Evolutionary conservation across 2,888 invertebrate genomes (phyloP), one percentile per base, ranked within the genome.

Genomic region (Girardia tigrina): DNA sequence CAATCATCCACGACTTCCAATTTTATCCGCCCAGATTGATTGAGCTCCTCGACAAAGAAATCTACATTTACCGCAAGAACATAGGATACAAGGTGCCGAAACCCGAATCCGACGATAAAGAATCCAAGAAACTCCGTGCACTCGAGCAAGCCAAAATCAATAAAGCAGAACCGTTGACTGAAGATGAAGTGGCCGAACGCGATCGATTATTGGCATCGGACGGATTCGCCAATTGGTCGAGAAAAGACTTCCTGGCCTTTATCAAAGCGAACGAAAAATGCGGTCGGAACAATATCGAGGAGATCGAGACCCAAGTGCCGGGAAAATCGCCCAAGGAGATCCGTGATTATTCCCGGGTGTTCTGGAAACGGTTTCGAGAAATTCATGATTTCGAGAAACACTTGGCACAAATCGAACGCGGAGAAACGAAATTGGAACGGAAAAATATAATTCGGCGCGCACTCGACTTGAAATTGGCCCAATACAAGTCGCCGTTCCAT

Each of bases 1-100:
- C 98, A 0, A 94, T 94, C 79, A 94, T 98, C 0, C 97, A 97
- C 86, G 98, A 99, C 85, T 99, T 97, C 84, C 98, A 99, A 85
- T 98, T 98, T 85, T 99, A 94, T 85, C 98, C 98, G 1, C 92
- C 94, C 0, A 88, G 97, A 78, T 87, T 99, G 0, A 95, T 95
- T 84, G 97, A 98, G 85, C 88, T 99, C 27, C 87, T 99, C 26
- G 97, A 98, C 84, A 93, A 94, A 84, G 98, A 99, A 85, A 97
- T 97, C 80, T 97, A 95, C 83, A 74, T 74, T 82, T 98, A 91
- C 85, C 88, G 97, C 27, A 95, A 97, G 86, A 90, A 91, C 0
- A 88, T 98, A 26, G 91, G 92, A 80, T 98, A 92, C 85, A 82
- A 81, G 69, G 71, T 78, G 28, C 72, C 70, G 4, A 56, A 29